Percentiles rank a stretch among this genome's conserved stretches.
These are phyloP conservation scores for Proctacanthus coquilletti DNA, from an alignment of 1,140 invertebrate genomes.

Conservation along the genomic window DNA sequence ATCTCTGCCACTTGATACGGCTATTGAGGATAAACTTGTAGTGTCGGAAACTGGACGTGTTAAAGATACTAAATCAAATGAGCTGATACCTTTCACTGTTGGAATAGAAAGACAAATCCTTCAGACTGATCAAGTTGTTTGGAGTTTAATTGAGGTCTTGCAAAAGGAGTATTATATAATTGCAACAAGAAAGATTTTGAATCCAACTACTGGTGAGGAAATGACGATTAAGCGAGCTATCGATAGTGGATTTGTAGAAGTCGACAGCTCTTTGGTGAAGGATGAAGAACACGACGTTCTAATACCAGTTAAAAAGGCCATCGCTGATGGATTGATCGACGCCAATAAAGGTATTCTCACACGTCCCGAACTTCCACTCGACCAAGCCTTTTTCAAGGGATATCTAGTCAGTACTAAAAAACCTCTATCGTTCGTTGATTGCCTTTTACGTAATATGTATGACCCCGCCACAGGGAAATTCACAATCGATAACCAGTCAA, in stretches of 20 bases:
- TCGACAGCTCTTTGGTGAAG: slow-evolving; percentile 50
- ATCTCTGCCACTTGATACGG: slow-evolving; percentile 51
- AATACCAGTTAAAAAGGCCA: slow-evolving; percentile 49
- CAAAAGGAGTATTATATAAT: slow-evolving; percentile 63
- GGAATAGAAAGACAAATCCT: slow-evolving; percentile 53
- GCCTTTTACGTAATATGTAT: slow-evolving; percentile 66
- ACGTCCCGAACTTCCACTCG: slow-evolving; percentile 52
- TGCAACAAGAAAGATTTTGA: slow-evolving; percentile 57
- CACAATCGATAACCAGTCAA: slow-evolving; percentile 49
- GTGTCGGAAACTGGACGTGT: slow-evolving; percentile 49
- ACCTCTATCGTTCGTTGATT: slow-evolving; percentile 72
- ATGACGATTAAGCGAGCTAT: slow-evolving; percentile 58
- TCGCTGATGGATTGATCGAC: slow-evolving; percentile 52
- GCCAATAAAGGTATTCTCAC: slow-evolving; percentile 48
- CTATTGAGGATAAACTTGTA: slow-evolving; percentile 49
- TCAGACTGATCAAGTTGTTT: slow-evolving; percentile 49
- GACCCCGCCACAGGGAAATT: slow-evolving; percentile 59
- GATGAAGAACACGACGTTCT: slow-evolving; percentile 53
- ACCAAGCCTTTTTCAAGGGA: slow-evolving; percentile 61
- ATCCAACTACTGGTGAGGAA: slow-evolving; percentile 61
- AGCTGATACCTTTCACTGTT: slow-evolving; percentile 47
- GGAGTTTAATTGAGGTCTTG: slow-evolving; percentile 58
- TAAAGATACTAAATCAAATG: slow-evolving; percentile 48
- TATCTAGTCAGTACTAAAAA: slow-evolving; percentile 58
- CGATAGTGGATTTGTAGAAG: slow-evolving; percentile 52